Base-by-base conservation (phyloP, 92 coral and sea anemone genomes). In the Scolanthus callimorphus region DNA sequence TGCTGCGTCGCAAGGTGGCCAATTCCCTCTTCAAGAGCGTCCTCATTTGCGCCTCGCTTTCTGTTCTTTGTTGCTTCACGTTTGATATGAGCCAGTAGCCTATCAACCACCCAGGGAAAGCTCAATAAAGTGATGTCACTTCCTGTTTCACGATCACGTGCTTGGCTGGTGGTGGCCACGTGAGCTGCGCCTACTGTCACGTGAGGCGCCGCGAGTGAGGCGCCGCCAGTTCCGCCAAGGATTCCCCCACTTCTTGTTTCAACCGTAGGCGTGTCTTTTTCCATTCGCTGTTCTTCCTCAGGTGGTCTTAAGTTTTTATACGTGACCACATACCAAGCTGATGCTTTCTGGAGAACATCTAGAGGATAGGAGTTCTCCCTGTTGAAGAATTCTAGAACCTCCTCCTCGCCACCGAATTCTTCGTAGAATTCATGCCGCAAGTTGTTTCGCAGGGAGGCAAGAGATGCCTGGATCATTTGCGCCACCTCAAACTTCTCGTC, bases 321-420 rank as follows among this genome's bases (percentile, higher is more conserved):
- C 0, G 97, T 74, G 11, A 67, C 86, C 50, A 68, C 51, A 39
- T 91, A 91, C 97, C 97, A 91, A 3, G 97, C 97, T 6, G 97
- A 91, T 0, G 97, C 97, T 63, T 91, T 91, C 59, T 29, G 38
- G 55, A 83, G 61, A 28, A 91, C 65, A 11, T 76, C 85, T 2
- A 65, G 31, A 11, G 91, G 71, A 51, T 74, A 86, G 24, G 23
- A 31, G 13, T 56, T 50, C 50, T 60, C 71, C n/a, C 34, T 60
- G 51, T 83, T 84, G 26, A 57, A 63, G 31, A 65, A 70, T 17
- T 81, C 84, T 59, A 78, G 67, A 24, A 85, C 91, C 21, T 62
- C 56, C 27, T 71, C 70, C 46, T 91, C 96, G 1, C 96, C 85
- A 2, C 79, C 87, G 49, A 91, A 91, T 24, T 91, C 91, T 26